phyloP scores from a whole-genome alignment of 2,888 invertebrate genomes.

The Theretra japonica region DNA sequence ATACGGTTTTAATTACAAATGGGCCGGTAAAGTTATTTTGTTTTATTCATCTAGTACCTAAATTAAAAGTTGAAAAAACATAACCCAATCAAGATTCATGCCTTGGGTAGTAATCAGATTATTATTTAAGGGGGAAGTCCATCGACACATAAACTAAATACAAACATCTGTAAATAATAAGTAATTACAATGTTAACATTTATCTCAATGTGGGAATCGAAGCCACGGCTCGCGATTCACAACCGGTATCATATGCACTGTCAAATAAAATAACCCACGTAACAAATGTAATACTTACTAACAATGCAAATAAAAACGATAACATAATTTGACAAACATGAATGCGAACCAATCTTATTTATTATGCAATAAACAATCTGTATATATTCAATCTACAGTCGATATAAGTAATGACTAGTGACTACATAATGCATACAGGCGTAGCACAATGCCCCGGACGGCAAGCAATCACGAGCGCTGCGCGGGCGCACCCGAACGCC shows the following conservation, averaged over 20 bases:
- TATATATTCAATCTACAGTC: conserved; percentile 12
- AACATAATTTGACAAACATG: too few species aligned
- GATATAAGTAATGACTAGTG: conserved; percentile 43
- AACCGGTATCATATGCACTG: too few species aligned
- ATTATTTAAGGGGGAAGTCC: too few species aligned
- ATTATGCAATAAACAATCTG: background rate
- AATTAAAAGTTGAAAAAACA: too few species aligned
- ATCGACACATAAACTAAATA: background rate
- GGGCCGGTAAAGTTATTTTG: too few species aligned
- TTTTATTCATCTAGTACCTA: too few species aligned
- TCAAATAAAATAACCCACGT: background rate
- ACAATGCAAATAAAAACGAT: background rate
- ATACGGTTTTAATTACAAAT: too few species aligned
- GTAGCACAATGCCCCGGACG: conserved; percentile 34
- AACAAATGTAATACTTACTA: background rate
- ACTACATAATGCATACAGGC: conserved; percentile 47
- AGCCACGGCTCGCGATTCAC: too few species aligned
- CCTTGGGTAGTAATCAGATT: too few species aligned
- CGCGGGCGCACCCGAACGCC: conserved; percentile 53
- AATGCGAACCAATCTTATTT: background rate
- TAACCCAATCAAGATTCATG: too few species aligned
- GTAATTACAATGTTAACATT: background rate
- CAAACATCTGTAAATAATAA: too few species aligned
- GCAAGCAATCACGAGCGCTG: conserved; percentile 63
- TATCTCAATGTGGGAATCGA: too few species aligned